Conservation (phyloP, 2,797 vertebrate genomes). For the Vultur gryphus region DNA sequence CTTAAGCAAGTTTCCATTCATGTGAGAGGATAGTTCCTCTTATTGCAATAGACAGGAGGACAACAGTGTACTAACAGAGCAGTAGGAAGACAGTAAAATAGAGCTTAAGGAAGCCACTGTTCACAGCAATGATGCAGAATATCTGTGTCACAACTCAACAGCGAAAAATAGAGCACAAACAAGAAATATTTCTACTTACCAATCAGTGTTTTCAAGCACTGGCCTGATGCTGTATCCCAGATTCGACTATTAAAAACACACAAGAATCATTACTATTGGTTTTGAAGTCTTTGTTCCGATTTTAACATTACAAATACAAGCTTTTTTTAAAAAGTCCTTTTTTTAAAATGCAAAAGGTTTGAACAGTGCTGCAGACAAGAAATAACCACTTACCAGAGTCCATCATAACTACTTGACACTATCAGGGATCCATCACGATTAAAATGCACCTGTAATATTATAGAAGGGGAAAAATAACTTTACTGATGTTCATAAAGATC, state of each 20-base stretch:
- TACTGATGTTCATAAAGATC: not conserved
- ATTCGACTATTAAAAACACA: constrained; percentile 82
- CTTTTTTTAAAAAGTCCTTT: not conserved
- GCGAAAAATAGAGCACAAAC: not conserved
- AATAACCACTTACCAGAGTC: constrained; percentile 85
- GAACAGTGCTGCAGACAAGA: not conserved
- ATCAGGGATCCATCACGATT: constrained; percentile 98
- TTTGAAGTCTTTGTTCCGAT: not conserved
- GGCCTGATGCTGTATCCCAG: constrained; percentile 98
- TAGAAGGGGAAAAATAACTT: not conserved
- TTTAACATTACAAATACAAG: not conserved
- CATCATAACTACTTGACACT: constrained; percentile 98
- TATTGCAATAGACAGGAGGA: not conserved
- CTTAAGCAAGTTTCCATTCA: not conserved
- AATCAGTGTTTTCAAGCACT: constrained; percentile 98
- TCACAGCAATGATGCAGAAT: not conserved
- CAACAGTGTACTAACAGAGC: not conserved
- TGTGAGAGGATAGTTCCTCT: not conserved
- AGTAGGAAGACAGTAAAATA: not conserved
- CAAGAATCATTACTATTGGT: not conserved
- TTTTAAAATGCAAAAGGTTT: not conserved
- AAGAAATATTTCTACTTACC: constrained; percentile 76
- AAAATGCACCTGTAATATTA: constrained; percentile 88
- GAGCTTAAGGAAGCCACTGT: not conserved
- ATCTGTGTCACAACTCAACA: not conserved